Percentiles rank a stretch among this genome's conserved stretches.
phyloP scores from a whole-genome alignment of 2,113 vertebrate species.

The Hippocampus abdominalis region DNA sequence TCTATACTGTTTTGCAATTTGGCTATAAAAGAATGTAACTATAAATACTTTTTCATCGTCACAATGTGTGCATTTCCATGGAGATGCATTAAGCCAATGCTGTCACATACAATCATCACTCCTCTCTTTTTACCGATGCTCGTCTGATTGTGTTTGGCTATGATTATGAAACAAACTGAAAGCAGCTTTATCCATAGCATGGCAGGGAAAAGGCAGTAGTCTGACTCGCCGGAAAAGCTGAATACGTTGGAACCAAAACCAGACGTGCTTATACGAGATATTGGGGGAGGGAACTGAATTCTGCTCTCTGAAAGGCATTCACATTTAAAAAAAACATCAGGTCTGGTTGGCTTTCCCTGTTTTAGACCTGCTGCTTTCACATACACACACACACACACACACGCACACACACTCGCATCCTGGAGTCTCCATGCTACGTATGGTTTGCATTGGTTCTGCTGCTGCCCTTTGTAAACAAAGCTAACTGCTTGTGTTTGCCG shows the following conservation, averaged over 20 bases:
- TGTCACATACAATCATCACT: conserved; percentile 29
- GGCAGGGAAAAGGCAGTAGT: conserved; percentile 15
- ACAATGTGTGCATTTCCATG: background rate
- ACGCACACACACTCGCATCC: conserved; percentile 19
- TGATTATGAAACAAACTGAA: conserved; percentile 43
- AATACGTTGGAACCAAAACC: conserved; percentile 46
- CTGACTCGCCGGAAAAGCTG: conserved; percentile 46
- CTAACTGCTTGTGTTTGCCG: conserved; percentile 61
- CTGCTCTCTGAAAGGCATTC: conserved; percentile 22
- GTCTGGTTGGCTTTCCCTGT: conserved; percentile 48
- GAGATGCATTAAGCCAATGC: conserved; percentile 6
- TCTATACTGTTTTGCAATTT: background rate
- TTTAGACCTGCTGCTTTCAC: conserved; percentile 49
- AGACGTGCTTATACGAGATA: conserved; percentile 42
- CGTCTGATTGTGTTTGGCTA: conserved; percentile 21
- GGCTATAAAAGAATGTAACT: background rate
- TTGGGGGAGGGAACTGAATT: conserved; percentile 12
- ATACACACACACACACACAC: conserved; percentile 7
- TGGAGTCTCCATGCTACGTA: conserved; percentile 38
- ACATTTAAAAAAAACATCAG: conserved; percentile 28
- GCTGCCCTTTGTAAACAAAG: conserved; percentile 63
- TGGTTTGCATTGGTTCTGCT: conserved; percentile 67
- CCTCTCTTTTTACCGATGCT: background rate
- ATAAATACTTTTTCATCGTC: background rate
- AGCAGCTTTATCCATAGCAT: conserved; percentile 35